These are phyloP conservation scores for Tethea ocularis DNA, from an alignment of 2,888 invertebrate genomes.

Conservation along the genomic window DNA sequence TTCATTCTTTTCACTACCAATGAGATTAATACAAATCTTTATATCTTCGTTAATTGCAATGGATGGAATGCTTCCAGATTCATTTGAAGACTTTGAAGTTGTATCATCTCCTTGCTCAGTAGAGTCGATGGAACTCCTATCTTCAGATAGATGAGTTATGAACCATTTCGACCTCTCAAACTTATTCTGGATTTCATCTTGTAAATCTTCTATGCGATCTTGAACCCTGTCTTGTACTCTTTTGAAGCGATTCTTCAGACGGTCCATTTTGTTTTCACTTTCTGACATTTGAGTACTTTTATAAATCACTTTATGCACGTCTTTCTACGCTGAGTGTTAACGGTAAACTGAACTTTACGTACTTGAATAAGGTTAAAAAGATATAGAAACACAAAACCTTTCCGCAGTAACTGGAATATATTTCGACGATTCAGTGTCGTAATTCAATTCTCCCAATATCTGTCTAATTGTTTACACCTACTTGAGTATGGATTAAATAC, in stretches of 20 bases:
- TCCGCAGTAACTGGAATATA: background rate
- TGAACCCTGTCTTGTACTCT: conserved; percentile 73
- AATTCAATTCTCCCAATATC: background rate
- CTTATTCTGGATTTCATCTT: conserved; percentile 72
- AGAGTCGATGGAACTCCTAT: conserved; percentile 57
- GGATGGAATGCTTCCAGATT: conserved; percentile 52
- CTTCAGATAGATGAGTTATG: conserved; percentile 67
- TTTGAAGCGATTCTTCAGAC: conserved; percentile 60
- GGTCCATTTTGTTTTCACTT: conserved; percentile 66
- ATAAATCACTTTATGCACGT: conserved; percentile 7
- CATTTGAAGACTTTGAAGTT: conserved; percentile 39
- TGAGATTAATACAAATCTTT: conserved; percentile 59
- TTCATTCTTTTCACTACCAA: conserved; percentile 61
- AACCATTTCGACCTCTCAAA: conserved; percentile 63
- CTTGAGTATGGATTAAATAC: background rate
- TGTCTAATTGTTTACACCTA: background rate
- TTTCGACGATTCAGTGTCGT: background rate
- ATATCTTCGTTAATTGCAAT: conserved; percentile 64
- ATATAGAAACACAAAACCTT: background rate
- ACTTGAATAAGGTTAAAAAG: background rate
- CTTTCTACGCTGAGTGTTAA: conserved; percentile 12
- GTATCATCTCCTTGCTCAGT: conserved; percentile 30
- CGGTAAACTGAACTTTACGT: background rate
- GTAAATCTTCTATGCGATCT: conserved; percentile 70
- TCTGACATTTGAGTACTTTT: conserved; percentile 49